Base-by-base conservation (phyloP, 2,113 vertebrate genomes). In the Oryzias curvinotus region DNA sequence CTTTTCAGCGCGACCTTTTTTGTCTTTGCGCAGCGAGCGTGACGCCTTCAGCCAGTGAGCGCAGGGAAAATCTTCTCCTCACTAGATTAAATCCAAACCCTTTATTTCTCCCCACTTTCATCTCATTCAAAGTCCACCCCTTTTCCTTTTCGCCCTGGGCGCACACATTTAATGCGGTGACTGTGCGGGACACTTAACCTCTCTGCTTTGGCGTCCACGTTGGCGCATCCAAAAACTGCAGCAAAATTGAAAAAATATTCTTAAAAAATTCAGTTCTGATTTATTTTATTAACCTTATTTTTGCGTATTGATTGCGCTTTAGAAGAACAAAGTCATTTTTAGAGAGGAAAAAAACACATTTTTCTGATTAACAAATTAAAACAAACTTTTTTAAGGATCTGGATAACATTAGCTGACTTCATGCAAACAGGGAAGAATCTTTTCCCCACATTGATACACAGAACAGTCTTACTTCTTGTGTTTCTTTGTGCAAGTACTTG, bases 81-180 rank as follows among this genome's bases (percentile, higher is more conserved):
- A 91, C 93, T 94, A 91, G 94, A 95, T 96, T 98, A 96, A 98
- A 96, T 92, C 92, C 92, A 61, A 94, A 91, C 93, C 93, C 93
- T 97, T 98, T 97, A 94, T 97, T 96, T 93, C 89, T 88, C 82
- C 87, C 92, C 90, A 94, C 95, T 98, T 97, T 96, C 95, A 98
- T 97, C 94, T 96, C 70, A 75, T 88, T 91, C 90, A 88, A 91
- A 95, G 91, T 93, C 92, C 93, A 92, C 92, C 94, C 91, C 93
- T 91, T 91, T 26, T 91, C 90, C 93, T 85, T 75, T 85, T 66
- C 36, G 80, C 87, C 86, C 44, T 76, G 67, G 85, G 88, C 84
- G 81, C 85, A 65, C 76, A 75, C 81, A 84, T 89, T 88, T 84
- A 89, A 85, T 81, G 76, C 68, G 52, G 16, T 75, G 67, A 75